Percentiles rank a stretch among this genome's conserved stretches.
Evolutionary conservation across 2,113 vertebrate species (phyloP).

Genomic region (Greenwoodochromis staneri): DNA sequence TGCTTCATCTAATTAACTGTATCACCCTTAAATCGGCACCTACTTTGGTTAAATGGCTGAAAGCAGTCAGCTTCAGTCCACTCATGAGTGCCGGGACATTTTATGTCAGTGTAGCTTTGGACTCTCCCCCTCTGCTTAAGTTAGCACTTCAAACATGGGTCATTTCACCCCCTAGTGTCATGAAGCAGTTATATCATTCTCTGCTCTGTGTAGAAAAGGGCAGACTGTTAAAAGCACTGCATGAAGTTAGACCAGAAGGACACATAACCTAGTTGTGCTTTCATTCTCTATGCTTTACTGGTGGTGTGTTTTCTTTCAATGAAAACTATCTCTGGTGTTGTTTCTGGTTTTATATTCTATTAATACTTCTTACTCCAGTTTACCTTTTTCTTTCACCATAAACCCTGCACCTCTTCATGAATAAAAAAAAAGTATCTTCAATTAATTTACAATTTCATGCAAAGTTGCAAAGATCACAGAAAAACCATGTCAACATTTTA

Average conservation of each 20-base stretch:
- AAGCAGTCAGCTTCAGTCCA: not conserved
- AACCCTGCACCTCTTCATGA: not conserved
- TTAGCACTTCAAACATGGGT: not conserved
- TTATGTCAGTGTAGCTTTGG: not conserved
- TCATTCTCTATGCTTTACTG: not conserved
- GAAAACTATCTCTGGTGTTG: not conserved
- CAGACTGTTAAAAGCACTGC: not conserved
- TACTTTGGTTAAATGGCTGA: not conserved
- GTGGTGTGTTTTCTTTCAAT: not conserved
- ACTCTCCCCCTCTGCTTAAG: not conserved
- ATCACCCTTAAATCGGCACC: not conserved
- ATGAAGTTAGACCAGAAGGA: not conserved
- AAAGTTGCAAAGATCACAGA: not conserved
- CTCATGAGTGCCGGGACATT: not conserved
- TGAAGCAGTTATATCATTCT: slow-evolving; percentile 13
- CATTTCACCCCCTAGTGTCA: slow-evolving; percentile 43
- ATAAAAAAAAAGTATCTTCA: not conserved
- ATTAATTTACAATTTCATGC: not conserved
- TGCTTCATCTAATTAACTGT: not conserved
- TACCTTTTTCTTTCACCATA: not conserved
- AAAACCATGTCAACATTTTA: not conserved
- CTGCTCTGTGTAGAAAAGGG: not conserved
- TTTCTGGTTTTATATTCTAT: not conserved
- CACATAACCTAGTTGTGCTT: not conserved
- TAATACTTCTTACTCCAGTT: not conserved